phyloP scores from a whole-genome alignment of 2,113 vertebrate genomes.

The Hydrolagus affinis region DNA sequence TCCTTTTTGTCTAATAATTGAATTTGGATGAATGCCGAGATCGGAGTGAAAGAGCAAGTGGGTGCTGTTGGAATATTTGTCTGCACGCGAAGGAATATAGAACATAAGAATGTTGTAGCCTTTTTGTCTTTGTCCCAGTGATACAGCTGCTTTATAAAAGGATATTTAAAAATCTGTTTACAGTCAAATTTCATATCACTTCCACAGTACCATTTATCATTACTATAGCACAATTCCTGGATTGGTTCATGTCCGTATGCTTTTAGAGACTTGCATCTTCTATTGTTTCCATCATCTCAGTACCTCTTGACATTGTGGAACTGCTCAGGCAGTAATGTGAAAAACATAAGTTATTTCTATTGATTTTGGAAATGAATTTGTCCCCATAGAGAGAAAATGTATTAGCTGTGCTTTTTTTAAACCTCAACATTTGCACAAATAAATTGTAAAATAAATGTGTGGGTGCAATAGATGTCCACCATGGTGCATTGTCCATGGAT shows the following conservation, averaged over 20 bases:
- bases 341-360: not conserved
- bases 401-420: too few relatives aligned
- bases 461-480: too few relatives aligned
- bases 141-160: too few relatives aligned
- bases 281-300: not conserved
- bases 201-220: not conserved
- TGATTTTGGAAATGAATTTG: not conserved
- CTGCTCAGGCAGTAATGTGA: not conserved
- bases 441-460: too few relatives aligned
- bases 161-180: not conserved
- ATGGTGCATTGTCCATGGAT: too few relatives aligned
- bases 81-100: not conserved
- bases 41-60: not conserved
- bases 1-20: slow-evolving; percentile 12
- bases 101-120: not conserved
- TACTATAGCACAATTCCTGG: not conserved
- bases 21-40: not conserved
- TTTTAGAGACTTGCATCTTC: not conserved
- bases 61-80: not conserved
- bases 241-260: too few relatives aligned
- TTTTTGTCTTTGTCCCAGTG: not conserved
- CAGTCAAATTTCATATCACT: not conserved
- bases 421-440: too few relatives aligned
- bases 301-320: not conserved
- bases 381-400: not conserved